Percentiles rank a stretch among this genome's conserved stretches.
Conservation (phyloP, 2,888 invertebrate species). For the Apomyelois bistriatella region DNA sequence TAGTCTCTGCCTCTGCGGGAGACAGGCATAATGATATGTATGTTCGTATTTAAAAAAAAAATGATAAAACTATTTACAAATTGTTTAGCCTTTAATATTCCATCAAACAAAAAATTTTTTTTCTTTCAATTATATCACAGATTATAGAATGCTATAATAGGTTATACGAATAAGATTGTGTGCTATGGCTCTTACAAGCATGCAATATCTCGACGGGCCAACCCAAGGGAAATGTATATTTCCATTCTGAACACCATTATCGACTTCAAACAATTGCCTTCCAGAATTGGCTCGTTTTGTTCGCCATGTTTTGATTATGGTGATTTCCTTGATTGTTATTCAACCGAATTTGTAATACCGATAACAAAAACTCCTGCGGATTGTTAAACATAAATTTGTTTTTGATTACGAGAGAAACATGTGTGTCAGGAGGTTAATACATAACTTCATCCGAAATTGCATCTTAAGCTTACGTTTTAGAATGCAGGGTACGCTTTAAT, state of each 20-base stretch:
- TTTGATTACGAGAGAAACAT: neutral
- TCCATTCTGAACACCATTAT: slow-evolving; percentile 25
- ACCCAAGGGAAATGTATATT: slow-evolving; percentile 31
- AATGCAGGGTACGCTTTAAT: too few species aligned
- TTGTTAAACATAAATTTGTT: neutral
- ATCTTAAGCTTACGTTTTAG: too few species aligned
- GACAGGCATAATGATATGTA: too few species aligned
- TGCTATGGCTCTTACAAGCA: slow-evolving; percentile 18
- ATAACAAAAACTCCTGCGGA: neutral
- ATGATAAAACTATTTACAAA: too few species aligned
- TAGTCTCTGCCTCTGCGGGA: too few species aligned
- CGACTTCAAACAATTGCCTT: slow-evolving; percentile 26
- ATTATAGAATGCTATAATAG: too few species aligned
- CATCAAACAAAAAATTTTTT: too few species aligned
- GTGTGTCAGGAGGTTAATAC: too few species aligned
- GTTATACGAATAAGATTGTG: neutral
- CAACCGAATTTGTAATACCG: neutral
- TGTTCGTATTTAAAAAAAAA: too few species aligned
- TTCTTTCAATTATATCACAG: too few species aligned
- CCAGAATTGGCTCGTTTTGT: slow-evolving; percentile 17
- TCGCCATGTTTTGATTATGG: slow-evolving; percentile 12
- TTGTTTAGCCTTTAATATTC: too few species aligned
- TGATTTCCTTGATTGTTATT: slow-evolving; percentile 13
- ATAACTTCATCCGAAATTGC: too few species aligned
- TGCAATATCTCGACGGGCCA: slow-evolving; percentile 21